phyloP scores from a whole-genome alignment of 2,797 vertebrate species.

The Gallirallus australis region DNA sequence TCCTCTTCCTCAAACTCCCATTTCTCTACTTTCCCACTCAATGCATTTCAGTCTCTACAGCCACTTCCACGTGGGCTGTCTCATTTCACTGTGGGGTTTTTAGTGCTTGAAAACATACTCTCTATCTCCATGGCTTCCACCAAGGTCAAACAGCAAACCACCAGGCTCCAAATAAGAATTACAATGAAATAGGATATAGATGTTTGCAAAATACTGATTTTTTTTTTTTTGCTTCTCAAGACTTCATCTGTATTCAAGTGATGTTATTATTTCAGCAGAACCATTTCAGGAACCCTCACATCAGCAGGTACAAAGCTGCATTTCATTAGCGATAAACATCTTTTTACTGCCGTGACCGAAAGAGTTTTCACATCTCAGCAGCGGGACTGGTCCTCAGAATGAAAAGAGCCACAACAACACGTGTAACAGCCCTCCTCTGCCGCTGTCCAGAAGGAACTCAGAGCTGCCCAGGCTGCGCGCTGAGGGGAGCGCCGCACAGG shows the following conservation, averaged over 20 bases:
- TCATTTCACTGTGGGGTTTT: background rate
- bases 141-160: background rate
- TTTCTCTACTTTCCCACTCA: background rate
- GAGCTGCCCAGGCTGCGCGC: too few species aligned
- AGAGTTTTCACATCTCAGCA: background rate
- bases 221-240: background rate
- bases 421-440: fast-evolving
- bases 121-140: background rate
- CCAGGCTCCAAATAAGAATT: background rate
- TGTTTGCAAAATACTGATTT: background rate
- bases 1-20: fast-evolving
- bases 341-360: background rate
- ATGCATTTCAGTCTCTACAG: background rate
- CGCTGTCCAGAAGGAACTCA: background rate
- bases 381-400: background rate
- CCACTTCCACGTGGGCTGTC: background rate
- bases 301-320: background rate
- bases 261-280: background rate
- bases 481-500: fast-evolving
- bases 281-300: background rate
- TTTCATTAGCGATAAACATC: background rate
- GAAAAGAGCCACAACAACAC: too few species aligned
- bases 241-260: background rate
- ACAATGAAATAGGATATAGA: background rate
- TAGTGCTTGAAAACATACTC: background rate